Evolutionary conservation across 2,797 vertebrate species (phyloP).

Genomic region (Phaenicophaeus curvirostris): DNA sequence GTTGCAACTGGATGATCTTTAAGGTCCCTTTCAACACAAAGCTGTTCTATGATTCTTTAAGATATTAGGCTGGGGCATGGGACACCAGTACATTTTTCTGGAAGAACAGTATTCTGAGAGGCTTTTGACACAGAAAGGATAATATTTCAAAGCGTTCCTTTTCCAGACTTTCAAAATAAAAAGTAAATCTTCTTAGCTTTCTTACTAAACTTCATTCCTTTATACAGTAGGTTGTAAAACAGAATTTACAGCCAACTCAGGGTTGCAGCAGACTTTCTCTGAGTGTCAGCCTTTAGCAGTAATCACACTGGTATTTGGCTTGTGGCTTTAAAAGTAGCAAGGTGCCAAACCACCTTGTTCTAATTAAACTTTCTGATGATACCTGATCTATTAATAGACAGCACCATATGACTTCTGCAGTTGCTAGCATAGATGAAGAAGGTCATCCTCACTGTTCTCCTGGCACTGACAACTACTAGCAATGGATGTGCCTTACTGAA

Average conservation of each 20-base stretch:
- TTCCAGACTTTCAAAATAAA: not conserved
- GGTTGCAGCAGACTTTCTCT: not conserved
- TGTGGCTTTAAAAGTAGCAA: not conserved
- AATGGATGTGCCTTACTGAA: not conserved
- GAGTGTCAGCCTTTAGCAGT: not conserved
- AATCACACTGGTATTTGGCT: constrained; percentile 22
- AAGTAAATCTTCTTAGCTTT: not conserved
- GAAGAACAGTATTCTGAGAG: not conserved
- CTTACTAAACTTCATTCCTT: not conserved
- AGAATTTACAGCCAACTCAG: constrained; percentile 17
- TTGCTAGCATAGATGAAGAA: constrained; percentile 1
- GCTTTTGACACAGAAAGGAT: not conserved
- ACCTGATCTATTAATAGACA: constrained; percentile 51
- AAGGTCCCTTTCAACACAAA: not conserved
- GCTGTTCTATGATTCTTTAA: not conserved
- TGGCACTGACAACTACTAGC: not conserved
- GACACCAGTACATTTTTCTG: not conserved
- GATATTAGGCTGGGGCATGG: not conserved
- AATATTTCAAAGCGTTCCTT: not conserved
- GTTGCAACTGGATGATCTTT: not conserved
- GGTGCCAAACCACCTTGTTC: constrained; percentile 45
- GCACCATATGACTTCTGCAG: not conserved
- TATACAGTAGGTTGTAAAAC: not conserved
- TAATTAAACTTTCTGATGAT: constrained; percentile 51
- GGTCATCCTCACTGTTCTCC: not conserved